Conservation (phyloP, 2,797 vertebrate species). For the Rhodeus uyekii region DNA sequence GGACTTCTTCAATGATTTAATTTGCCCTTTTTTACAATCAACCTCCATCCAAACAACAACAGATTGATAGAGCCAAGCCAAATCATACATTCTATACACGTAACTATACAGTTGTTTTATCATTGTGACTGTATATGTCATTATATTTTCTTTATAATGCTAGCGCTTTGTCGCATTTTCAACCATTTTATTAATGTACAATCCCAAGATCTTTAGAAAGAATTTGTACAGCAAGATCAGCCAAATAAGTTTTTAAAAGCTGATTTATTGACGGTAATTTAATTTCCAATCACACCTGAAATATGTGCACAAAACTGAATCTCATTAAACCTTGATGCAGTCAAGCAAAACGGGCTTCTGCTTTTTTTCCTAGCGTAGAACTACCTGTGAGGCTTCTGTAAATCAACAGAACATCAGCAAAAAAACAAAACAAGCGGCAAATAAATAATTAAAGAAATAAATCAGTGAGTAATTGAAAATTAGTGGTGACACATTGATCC, state of each 20-base stretch:
- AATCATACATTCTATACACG: too few species aligned
- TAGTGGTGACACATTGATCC: conserved; percentile 61
- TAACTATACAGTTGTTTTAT: too few species aligned
- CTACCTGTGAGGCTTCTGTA: conserved; percentile 49
- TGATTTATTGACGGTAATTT: background rate
- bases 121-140: too few species aligned
- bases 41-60: too few species aligned
- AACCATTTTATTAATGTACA: too few species aligned
- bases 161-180: too few species aligned
- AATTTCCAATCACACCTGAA: background rate
- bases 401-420: conserved; percentile 42
- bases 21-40: background rate
- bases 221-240: background rate
- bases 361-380: background rate
- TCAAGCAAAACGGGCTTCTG: background rate
- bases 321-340: background rate
- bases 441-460: conserved; percentile 60
- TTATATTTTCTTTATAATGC: too few species aligned
- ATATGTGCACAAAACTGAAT: background rate
- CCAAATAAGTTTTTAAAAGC: background rate
- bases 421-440: conserved; percentile 37
- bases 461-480: conserved; percentile 61
- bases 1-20: background rate
- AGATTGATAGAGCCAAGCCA: too few species aligned
- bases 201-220: background rate